These are phyloP conservation scores for Grantiella picta DNA, from an alignment of 2,113 vertebrate species.

Conservation along the genomic window DNA sequence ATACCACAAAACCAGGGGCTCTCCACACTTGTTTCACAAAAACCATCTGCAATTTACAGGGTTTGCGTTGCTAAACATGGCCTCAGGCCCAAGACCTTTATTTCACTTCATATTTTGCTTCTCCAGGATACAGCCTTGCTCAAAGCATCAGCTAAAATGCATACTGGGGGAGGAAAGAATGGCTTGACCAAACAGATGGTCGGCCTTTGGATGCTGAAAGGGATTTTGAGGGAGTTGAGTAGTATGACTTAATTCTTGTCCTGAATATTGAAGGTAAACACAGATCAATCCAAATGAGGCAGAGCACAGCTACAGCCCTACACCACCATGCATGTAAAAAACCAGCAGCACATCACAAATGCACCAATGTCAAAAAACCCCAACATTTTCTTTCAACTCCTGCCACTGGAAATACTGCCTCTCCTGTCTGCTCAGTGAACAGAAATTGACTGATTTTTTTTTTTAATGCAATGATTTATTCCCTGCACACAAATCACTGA, in stretches of 20 bases:
- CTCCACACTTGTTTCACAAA: neutral
- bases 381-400: neutral
- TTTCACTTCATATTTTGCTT: neutral
- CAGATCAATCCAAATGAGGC: neutral
- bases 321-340: neutral
- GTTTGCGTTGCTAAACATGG: neutral
- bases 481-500: neutral
- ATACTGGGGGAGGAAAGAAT: neutral
- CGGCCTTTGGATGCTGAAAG: slow-evolving; percentile 3
- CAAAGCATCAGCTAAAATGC: neutral
- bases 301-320: neutral
- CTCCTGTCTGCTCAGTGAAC: neutral
- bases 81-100: neutral
- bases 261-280: slow-evolving; percentile 18
- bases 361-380: neutral
- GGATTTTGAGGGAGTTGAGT: neutral
- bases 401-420: neutral
- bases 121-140: neutral
- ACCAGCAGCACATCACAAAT: fast-evolving
- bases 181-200: neutral
- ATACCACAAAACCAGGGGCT: neutral
- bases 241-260: neutral
- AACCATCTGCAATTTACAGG: neutral
- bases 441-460: neutral
- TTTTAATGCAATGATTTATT: neutral